Percentiles rank a stretch among this genome's conserved stretches.
Evolutionary conservation across 2,888 invertebrate genomes (phyloP).

Genomic region (Minunthozetes semirufus): DNA sequence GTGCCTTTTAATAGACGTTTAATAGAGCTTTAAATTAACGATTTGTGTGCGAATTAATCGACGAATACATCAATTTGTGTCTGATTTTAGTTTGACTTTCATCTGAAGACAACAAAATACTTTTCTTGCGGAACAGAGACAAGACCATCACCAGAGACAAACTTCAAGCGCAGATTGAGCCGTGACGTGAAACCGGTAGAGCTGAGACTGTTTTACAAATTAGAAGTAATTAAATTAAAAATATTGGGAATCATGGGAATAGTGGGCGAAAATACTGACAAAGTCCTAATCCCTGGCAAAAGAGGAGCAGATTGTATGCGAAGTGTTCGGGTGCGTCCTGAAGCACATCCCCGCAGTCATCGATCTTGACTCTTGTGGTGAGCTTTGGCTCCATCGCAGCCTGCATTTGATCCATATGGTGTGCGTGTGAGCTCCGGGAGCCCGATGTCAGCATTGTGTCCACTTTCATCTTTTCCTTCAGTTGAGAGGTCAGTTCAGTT

Average conservation of each 20-base stretch:
- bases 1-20: too few species aligned
- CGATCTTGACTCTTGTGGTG: constrained; percentile 74
- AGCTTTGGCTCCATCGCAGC: constrained; percentile 70
- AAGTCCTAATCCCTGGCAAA: constrained; percentile 43
- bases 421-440: constrained; percentile 66
- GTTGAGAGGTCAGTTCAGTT: constrained; percentile 43
- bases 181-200: constrained; percentile 34
- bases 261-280: constrained; percentile 38
- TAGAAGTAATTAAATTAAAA: neutral
- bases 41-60: too few species aligned
- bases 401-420: constrained; percentile 71
- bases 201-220: constrained; percentile 19
- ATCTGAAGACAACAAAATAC: too few species aligned
- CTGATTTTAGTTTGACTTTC: too few species aligned
- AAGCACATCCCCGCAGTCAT: constrained; percentile 77
- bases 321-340: constrained; percentile 58
- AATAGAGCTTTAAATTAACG: too few species aligned
- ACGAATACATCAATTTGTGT: too few species aligned
- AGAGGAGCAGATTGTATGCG: constrained; percentile 41
- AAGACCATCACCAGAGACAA: neutral
- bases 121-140: neutral
- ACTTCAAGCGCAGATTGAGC: constrained; percentile 32
- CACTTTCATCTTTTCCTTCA: constrained; percentile 47
- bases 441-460: constrained; percentile 76
- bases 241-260: too few species aligned